Percentiles rank a stretch among this genome's conserved stretches.
These are phyloP conservation scores for Pemphigus obesinymphae DNA, from an alignment of 1,140 invertebrate species.

Conservation along the genomic window DNA sequence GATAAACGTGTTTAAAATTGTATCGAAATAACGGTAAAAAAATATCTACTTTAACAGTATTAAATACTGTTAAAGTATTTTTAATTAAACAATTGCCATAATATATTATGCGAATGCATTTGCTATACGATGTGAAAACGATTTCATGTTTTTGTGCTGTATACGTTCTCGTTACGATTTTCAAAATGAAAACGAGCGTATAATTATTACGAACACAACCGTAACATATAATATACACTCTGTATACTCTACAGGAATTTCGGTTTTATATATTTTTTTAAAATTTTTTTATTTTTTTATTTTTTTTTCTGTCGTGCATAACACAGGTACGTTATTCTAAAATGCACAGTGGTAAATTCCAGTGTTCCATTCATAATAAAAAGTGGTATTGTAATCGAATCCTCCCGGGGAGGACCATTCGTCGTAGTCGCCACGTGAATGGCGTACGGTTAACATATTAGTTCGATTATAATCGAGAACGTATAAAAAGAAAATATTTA, in stretches of 20 bases:
- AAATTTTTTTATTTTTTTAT: background rate
- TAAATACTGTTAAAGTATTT: no score
- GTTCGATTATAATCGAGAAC: slow-evolving; percentile 9
- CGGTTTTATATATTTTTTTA: background rate
- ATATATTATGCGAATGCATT: no score
- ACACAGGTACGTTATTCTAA: background rate
- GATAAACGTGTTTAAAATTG: no score
- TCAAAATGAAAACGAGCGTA: background rate
- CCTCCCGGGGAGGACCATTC: background rate
- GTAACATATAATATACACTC: no score
- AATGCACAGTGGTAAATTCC: background rate
- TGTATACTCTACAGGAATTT: background rate
- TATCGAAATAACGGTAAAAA: no score
- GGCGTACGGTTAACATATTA: background rate
- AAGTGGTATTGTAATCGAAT: background rate
- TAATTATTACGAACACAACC: background rate
- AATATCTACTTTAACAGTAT: no score
- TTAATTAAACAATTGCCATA: no score
- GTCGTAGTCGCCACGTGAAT: slow-evolving; percentile 1
- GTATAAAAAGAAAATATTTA: background rate
- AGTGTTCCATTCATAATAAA: background rate
- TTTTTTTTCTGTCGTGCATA: background rate
- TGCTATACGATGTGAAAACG: no score
- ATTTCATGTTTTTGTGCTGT: no score
- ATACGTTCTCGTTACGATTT: no score